phyloP scores from a whole-genome alignment of 2,113 vertebrate genomes.

The Alligator mississippiensis region DNA sequence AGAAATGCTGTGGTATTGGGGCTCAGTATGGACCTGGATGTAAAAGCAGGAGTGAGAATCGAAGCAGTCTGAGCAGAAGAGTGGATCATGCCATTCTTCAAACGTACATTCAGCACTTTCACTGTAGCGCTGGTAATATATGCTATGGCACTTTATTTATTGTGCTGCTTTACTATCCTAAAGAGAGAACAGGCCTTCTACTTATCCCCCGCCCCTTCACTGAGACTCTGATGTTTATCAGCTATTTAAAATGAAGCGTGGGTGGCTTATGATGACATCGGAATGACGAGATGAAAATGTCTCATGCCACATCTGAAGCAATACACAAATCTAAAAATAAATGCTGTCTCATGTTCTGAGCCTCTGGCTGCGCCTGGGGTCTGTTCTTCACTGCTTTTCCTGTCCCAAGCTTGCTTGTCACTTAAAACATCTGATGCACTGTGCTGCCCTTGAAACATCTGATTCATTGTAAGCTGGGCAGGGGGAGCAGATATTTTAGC shows the following conservation, averaged over 20 bases:
- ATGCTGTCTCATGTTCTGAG: not conserved
- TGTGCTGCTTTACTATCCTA: not conserved
- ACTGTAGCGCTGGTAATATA: not conserved
- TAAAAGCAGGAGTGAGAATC: not conserved
- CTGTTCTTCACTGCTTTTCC: not conserved
- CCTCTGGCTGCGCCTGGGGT: slow-evolving; percentile 8
- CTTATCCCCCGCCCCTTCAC: not conserved
- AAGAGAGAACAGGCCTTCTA: slow-evolving; percentile 14
- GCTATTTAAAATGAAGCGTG: not conserved
- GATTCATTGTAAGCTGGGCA: not conserved
- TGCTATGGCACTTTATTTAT: not conserved
- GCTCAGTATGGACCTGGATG: not conserved
- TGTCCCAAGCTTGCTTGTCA: not conserved
- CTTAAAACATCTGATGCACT: slow-evolving; percentile 5
- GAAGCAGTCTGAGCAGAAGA: fast-evolving
- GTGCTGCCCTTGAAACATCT: not conserved
- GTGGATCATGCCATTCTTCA: not conserved
- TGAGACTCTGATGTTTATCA: slow-evolving; percentile 24
- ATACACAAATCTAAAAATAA: slow-evolving; percentile 37
- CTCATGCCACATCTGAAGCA: not conserved
- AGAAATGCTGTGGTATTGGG: not conserved
- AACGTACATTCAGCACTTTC: not conserved
- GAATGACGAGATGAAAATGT: slow-evolving; percentile 2
- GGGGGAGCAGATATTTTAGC: fast-evolving
- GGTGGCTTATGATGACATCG: slow-evolving; percentile 21